These are phyloP conservation scores for Biston stratarius DNA, from an alignment of 2,888 invertebrate species.

Conservation along the genomic window DNA sequence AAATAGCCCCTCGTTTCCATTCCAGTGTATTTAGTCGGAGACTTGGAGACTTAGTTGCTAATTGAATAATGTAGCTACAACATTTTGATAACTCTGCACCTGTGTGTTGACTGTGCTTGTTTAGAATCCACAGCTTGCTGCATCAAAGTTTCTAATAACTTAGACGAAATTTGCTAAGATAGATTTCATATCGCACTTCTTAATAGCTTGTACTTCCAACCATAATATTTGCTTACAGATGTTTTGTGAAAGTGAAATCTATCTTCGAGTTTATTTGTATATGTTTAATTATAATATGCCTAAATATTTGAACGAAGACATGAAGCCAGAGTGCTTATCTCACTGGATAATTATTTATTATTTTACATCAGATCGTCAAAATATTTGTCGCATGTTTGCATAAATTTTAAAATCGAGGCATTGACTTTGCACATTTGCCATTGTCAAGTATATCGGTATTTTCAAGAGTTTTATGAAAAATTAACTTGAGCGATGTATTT, in stretches of 20 bases:
- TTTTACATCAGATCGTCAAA: slow-evolving; percentile 24
- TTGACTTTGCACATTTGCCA: neutral
- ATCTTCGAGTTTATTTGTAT: slow-evolving; percentile 43
- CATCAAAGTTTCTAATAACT: slow-evolving; percentile 76
- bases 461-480: too few relatives aligned
- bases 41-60: slow-evolving; percentile 74
- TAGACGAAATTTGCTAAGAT: slow-evolving; percentile 49
- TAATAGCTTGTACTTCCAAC: neutral
- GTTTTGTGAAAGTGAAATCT: slow-evolving; percentile 48
- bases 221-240: slow-evolving; percentile 1
- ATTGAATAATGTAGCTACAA: slow-evolving; percentile 64
- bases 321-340: slow-evolving; percentile 16
- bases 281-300: slow-evolving; percentile 15
- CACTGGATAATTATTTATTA: neutral
- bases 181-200: slow-evolving; percentile 55
- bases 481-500: too few relatives aligned
- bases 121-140: slow-evolving; percentile 85
- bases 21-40: slow-evolving; percentile 70
- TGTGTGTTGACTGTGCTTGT: slow-evolving; percentile 70
- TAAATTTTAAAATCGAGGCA: slow-evolving; percentile 11
- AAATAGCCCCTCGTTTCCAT: slow-evolving; percentile 68
- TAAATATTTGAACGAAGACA: slow-evolving; percentile 25
- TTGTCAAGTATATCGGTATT: too few relatives aligned
- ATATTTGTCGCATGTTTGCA: slow-evolving; percentile 29
- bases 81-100: slow-evolving; percentile 65